A percentile compares a stretch with the other conserved stretches of the same genome.
Conservation (phyloP, 2,888 invertebrate species). For the Drosophila phalerata region DNA sequence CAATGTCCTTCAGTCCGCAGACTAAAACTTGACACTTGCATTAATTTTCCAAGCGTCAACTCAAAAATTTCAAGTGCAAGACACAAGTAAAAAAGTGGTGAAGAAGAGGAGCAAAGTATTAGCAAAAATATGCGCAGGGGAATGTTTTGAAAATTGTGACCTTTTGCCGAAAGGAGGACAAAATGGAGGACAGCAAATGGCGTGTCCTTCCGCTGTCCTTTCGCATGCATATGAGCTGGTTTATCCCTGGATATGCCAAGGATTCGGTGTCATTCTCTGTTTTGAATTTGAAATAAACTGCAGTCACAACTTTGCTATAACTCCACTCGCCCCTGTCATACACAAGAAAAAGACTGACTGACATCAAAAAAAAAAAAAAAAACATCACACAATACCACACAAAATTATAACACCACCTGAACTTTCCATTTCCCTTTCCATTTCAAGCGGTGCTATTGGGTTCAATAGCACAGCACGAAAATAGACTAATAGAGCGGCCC, state of each 20-base stretch:
- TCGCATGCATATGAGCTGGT: constrained; percentile 49
- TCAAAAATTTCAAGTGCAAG: constrained; percentile 63
- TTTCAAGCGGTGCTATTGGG: constrained; percentile 56
- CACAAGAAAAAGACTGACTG: background rate
- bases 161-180: constrained; percentile 37
- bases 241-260: constrained; percentile 61
- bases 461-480: constrained; percentile 76
- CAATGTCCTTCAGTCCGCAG: constrained; percentile 41
- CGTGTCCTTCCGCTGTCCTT: constrained; percentile 54
- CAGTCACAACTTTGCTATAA: constrained; percentile 26
- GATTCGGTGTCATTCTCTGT: constrained; percentile 51
- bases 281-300: constrained; percentile 67
- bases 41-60: constrained; percentile 56
- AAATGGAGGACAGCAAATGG: constrained; percentile 38
- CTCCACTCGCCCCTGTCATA: background rate
- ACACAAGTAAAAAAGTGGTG: constrained; percentile 23
- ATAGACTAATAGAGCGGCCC: constrained; percentile 66
- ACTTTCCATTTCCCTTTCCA: constrained; percentile 52
- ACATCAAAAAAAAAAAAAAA: constrained; percentile 30
- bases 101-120: constrained; percentile 13
- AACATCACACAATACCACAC: constrained; percentile 15
- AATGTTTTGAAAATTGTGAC: constrained; percentile 51
- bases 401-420: constrained; percentile 21
- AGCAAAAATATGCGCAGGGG: constrained; percentile 16
- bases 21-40: constrained; percentile 52